Evolutionary conservation across 2,888 invertebrate species (phyloP), one percentile per base, ranked within the genome.

Genomic region (Drosophila parthenogenetica): DNA sequence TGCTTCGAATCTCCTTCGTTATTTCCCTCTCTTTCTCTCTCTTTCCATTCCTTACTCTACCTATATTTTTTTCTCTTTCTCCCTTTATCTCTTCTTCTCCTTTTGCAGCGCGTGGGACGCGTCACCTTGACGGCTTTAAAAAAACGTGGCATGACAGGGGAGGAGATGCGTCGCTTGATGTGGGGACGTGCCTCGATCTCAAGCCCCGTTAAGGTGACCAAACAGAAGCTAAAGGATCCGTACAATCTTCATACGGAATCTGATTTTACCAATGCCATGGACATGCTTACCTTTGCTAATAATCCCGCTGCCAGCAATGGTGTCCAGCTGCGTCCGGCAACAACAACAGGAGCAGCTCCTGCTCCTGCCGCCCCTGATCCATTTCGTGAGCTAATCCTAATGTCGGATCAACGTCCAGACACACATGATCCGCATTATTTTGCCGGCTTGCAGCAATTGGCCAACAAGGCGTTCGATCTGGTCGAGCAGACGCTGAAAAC

Each of bases 161-260:
- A 98, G 91, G 96, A 97, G 90, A 93, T 98, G 92, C 93, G 97
- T 5, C 94, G 96, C 48, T 93, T 97, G 42, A 98, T 98, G 97
- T 98, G 98, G 97, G 97, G 97, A 13, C 94, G 97, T 29, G 96
- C 96, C 35, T 97, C 97, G 0, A 96, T 97, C 77, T 96, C 96
- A 8, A 97, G 97, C 3, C 97, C 97, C 0, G 95, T 96, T 13
- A 96, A 96, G 92, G 93, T 94, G 2, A 93, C 94, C 17, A 93
- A 94, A 84, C 94, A 94, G 94, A 92, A 92, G 74, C 83, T 91
- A 0, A 91, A 90, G 64, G 92, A 92, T 81, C 92, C 93, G 0
- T 92, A 92, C 50, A 93, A 91, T 69, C 66, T 92, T 42, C 87
- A 91, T 72, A 74, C 72, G 1, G 88, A 90, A 10, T 73, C 88